Conservation (phyloP, 2,888 invertebrate genomes). For the Oxystoma pomonae region DNA sequence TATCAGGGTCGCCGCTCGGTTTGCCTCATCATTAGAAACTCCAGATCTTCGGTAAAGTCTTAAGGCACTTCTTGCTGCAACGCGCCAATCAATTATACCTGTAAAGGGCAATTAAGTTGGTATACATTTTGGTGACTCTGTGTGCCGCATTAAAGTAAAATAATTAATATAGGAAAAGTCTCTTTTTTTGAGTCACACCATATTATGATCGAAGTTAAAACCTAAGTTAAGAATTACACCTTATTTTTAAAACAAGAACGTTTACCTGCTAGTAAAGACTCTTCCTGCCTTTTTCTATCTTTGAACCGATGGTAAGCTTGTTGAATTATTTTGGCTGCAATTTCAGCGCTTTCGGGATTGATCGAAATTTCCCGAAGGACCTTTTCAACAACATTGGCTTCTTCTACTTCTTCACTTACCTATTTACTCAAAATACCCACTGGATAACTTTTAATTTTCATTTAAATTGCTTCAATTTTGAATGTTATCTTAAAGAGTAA, state of each 20-base stretch:
- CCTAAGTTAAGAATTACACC: too few species aligned
- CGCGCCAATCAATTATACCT: constrained; percentile 46
- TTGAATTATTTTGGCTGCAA: constrained; percentile 42
- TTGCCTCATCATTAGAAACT: constrained; percentile 42
- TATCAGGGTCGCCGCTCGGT: constrained; percentile 44
- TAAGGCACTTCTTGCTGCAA: constrained; percentile 44
- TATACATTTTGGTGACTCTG: too few species aligned
- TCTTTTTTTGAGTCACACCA: too few species aligned
- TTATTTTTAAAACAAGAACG: too few species aligned
- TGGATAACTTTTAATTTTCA: too few species aligned
- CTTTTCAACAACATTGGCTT: constrained; percentile 33
- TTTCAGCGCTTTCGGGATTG: constrained; percentile 37
- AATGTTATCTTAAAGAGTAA: too few species aligned
- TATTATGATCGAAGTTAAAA: too few species aligned
- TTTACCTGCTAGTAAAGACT: background rate
- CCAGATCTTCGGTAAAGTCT: constrained; percentile 42
- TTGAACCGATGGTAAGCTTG: constrained; percentile 34
- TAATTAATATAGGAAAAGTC: too few species aligned
- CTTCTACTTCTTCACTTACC: constrained; percentile 29
- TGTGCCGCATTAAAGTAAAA: too few species aligned
- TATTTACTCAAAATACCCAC: too few species aligned
- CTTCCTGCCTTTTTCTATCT: constrained; percentile 19
- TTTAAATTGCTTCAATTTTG: too few species aligned
- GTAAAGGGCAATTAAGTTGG: too few species aligned
- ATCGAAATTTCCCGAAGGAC: constrained; percentile 33